Evolutionary conservation across 2,797 vertebrate species (phyloP).

Genomic region (Anniella stebbinsi): DNA sequence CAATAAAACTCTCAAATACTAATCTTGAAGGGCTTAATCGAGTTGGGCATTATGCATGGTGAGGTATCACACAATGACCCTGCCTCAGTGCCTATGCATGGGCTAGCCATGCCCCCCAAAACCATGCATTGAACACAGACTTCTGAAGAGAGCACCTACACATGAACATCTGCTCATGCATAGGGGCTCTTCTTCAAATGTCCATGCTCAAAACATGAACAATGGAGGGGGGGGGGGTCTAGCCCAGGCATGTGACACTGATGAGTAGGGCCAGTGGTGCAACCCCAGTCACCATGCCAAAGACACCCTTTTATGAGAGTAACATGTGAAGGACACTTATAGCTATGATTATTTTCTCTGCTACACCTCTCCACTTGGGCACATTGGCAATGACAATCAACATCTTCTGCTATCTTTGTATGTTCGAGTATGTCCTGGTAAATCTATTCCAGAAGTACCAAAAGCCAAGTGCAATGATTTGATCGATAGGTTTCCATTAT

Average conservation of each 20-base stretch:
- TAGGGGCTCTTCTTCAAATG: background rate
- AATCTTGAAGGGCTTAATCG: background rate
- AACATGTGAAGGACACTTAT: background rate
- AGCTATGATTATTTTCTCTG: background rate
- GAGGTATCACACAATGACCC: background rate
- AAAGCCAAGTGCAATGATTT: too few species aligned
- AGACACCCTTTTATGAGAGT: background rate
- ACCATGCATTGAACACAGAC: background rate
- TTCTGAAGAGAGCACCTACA: background rate
- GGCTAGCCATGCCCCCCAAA: background rate
- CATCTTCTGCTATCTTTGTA: background rate
- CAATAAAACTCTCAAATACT: background rate
- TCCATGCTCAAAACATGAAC: background rate
- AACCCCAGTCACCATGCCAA: background rate
- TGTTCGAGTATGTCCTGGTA: too few species aligned
- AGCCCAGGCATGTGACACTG: background rate
- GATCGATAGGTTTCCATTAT: too few species aligned
- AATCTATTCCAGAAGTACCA: too few species aligned
- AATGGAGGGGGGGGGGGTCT: background rate
- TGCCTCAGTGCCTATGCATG: background rate
- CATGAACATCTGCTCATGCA: background rate
- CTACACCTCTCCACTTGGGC: background rate
- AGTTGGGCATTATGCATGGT: background rate
- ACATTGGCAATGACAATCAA: background rate
- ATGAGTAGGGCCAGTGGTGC: background rate